These are phyloP conservation scores for Platysteira castanea DNA, from an alignment of 2,113 vertebrate genomes.

Conservation along the genomic window DNA sequence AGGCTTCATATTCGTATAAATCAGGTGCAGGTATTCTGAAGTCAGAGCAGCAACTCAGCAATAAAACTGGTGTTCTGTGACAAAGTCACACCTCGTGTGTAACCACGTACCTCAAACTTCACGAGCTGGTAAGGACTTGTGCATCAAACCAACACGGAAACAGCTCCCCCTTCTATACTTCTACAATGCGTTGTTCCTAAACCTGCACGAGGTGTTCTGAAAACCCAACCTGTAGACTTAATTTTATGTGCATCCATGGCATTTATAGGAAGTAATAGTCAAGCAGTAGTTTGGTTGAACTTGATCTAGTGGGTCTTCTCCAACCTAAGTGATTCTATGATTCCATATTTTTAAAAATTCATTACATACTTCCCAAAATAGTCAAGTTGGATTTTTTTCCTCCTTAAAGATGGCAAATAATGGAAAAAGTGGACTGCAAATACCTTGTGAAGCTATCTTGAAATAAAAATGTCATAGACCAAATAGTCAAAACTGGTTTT, in stretches of 20 bases:
- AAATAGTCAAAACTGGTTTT: not conserved
- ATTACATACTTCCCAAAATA: not conserved
- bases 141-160: not conserved
- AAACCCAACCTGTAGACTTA: not conserved
- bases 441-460: not conserved
- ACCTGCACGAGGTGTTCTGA: not conserved
- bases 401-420: not conserved
- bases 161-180: not conserved
- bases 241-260: not conserved
- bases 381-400: not conserved
- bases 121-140: not conserved
- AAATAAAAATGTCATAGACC: not conserved
- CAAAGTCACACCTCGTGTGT: rapidly evolving
- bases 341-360: not conserved
- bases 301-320: not conserved
- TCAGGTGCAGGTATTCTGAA: not conserved
- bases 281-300: not conserved
- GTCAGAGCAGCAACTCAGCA: not conserved
- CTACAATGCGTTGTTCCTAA: not conserved
- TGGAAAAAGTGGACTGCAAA: not conserved
- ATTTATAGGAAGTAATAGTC: not conserved
- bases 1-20: not conserved
- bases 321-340: not conserved
- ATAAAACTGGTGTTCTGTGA: not conserved
- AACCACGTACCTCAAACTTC: not conserved